Base-by-base conservation (phyloP, 2,797 vertebrate species). In the Prionace glauca region DNA sequence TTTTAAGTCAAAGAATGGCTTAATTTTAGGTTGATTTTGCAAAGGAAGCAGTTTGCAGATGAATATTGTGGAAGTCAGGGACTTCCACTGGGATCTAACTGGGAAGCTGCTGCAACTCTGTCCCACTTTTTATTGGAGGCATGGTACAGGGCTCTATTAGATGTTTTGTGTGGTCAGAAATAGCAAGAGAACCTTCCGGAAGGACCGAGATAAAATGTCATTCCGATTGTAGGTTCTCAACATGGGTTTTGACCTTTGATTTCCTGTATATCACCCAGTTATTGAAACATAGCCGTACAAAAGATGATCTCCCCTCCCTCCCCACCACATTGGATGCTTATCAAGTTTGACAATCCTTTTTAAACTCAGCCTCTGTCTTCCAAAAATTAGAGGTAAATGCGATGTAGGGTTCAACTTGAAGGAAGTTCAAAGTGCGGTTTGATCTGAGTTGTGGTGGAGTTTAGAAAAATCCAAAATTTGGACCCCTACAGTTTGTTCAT, bases 121-220 rank as follows among this genome's bases (percentile, higher is more conserved):
- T 67, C n/a, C 90, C n/a, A 92, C 20, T 84, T 92, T 36, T 65
- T 91, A 67, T 22, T 91, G 65, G n/a, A 92, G 90, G n/a, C n/a
- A 67, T 3, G 10, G 41, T 69, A 20, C 62, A 67, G n/a, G 8
- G 22, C 65, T 69, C 65, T 36, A 92, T 91, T 91, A 65, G 32
- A 12, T 92, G 65, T 26, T 92, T 67, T 26, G 22, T 20, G 11
- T 88, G 86, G 86, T n/a, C 88, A 91, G 32, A 91, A 91, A 60
- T 65, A 92, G 10, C 11, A 41, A 69, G 20, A 1, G 62, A 45
- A 84, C n/a, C 86, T 67, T 92, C 60, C n/a, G 41, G 62, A 67
- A 92, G 90, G 24, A 36, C 16, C 11, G n/a, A n/a, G 90, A 92
- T 67, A 41, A 65, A 90, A 69, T 3, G 14, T 90, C 87, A 16